Base-by-base conservation (phyloP, 2,113 vertebrate species). In the Tachysurus fulvidraco region DNA sequence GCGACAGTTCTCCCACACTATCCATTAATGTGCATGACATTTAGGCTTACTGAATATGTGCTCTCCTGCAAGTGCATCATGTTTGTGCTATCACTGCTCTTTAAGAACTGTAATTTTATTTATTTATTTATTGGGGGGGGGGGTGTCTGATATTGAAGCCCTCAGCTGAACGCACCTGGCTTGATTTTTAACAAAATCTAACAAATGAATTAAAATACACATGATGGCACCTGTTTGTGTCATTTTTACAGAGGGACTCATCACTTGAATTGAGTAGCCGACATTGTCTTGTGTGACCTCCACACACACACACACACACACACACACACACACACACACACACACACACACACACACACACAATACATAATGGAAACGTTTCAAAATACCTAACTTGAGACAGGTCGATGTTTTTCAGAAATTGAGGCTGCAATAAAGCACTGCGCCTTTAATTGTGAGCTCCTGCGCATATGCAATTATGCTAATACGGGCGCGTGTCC, bases 391-490 rank as follows among this genome's bases (percentile, higher is more conserved):
- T 28, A 60, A 81, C 44, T 55, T 28, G 21, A 55, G 80, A 74
- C 46, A 52, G 8, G 23, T 46, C 60, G 23, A 54, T 46, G 57
- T 52, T 79, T 69, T 78, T n/a, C 50, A 78, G 74, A 78, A 78
- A 78, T 14, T 17, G 74, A 54, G n/a, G 55, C 59, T 55, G 67
- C 25, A 64, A 30, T 86, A 90, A 91, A 89, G 83, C 82, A 82
- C 95, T 95, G 95, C 88, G 89, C 92, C 94, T 95, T 95, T 95
- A 95, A 96, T 92, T 92, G 83, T 83, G 86, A 85, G 90, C 91
- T 92, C 91, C 76, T 87, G n/a, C 92, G 94, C 94, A 94, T 94
- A 94, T 95, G 94, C 94, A 96, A 96, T 96, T 96, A 96, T 96
- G 95, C 95, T 94, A 95, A 95, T 94, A 90, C 92, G 91, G 41